Conservation (phyloP, 2,113 vertebrate genomes). For the Patagioenas fasciata region DNA sequence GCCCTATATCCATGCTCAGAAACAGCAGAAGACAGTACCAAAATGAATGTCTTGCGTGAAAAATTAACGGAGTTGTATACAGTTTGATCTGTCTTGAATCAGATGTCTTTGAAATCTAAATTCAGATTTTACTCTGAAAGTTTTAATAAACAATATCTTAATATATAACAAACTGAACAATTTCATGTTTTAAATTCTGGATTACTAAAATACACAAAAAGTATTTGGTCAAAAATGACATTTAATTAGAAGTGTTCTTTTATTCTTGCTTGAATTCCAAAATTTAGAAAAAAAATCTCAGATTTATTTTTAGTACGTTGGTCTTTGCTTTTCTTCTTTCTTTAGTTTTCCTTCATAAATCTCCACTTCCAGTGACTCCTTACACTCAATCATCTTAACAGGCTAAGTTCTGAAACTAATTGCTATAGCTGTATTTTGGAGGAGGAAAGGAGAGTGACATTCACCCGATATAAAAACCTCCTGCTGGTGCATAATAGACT, state of each 20-base stretch:
- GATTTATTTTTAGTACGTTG: not conserved
- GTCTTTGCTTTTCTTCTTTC: not conserved
- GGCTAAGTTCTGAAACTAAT: not conserved
- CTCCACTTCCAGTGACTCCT: not conserved
- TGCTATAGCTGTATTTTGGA: not conserved
- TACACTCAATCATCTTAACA: not conserved
- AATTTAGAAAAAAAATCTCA: not conserved
- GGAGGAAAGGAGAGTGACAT: not conserved
- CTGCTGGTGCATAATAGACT: not conserved
- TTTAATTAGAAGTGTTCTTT: not conserved
- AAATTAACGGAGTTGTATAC: not conserved
- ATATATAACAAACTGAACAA: not conserved
- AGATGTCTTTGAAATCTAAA: not conserved
- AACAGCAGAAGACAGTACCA: not conserved
- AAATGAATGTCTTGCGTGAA: not conserved
- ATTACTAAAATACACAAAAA: not conserved
- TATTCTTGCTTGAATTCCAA: not conserved
- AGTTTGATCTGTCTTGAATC: not conserved
- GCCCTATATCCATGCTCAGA: not conserved
- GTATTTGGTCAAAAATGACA: not conserved
- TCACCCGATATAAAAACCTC: not conserved
- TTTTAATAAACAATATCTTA: not conserved
- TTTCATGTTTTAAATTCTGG: not conserved
- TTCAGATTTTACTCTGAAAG: not conserved
- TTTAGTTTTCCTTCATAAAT: not conserved